These are phyloP conservation scores for Lithodes maja DNA, from an alignment of 2,888 invertebrate species.

Conservation along the genomic window DNA sequence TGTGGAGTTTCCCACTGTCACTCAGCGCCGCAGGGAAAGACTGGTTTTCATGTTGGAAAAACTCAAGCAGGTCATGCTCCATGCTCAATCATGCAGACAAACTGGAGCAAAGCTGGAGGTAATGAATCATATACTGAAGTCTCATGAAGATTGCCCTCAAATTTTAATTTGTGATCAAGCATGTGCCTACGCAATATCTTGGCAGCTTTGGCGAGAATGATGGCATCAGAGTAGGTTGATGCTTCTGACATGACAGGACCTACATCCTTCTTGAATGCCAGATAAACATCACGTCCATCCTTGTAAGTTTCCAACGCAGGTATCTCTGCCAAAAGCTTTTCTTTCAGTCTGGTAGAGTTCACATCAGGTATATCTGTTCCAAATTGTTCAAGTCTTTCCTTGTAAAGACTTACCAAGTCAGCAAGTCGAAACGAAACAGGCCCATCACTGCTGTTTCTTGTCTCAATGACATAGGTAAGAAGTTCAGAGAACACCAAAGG, in stretches of 20 bases:
- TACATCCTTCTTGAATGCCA: too few relatives aligned
- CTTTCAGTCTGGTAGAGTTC: too few relatives aligned
- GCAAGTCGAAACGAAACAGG: too few relatives aligned
- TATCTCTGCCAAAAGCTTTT: too few relatives aligned
- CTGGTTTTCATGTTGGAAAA: neutral
- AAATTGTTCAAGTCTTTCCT: too few relatives aligned
- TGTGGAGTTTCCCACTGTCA: neutral
- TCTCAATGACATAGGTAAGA: too few relatives aligned
- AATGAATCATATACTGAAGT: neutral
- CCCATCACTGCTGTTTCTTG: too few relatives aligned
- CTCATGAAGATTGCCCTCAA: neutral
- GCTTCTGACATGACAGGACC: slow-evolving; percentile 13
- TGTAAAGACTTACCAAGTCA: too few relatives aligned
- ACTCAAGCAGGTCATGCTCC: neutral
- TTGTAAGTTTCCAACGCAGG: too few relatives aligned
- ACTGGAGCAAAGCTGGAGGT: slow-evolving; percentile 13
- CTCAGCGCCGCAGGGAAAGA: neutral
- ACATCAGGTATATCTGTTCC: too few relatives aligned
- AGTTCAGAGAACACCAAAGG: too few relatives aligned
- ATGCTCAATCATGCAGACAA: slow-evolving; percentile 10
- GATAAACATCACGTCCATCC: too few relatives aligned
- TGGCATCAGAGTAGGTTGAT: neutral
- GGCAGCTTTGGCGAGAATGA: slow-evolving; percentile 18
- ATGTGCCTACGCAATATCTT: slow-evolving; percentile 8
- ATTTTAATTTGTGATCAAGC: neutral